These are phyloP conservation scores for Drosophila lacteicornis DNA, from an alignment of 1,140 invertebrate species.

Conservation along the genomic window DNA sequence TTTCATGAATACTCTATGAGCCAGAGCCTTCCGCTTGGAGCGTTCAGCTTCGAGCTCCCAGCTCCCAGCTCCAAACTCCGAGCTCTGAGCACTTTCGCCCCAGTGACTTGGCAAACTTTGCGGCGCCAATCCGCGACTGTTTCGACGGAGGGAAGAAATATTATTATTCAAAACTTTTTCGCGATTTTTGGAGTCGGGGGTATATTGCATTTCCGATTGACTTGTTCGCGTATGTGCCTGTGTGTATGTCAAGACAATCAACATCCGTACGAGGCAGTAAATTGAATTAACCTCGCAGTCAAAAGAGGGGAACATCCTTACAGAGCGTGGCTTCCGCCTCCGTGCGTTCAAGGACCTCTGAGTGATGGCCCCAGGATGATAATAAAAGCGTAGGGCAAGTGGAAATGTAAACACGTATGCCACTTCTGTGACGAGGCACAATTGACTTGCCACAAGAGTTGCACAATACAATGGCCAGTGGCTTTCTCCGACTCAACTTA, in stretches of 20 bases:
- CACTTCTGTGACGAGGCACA: slow-evolving; percentile 61
- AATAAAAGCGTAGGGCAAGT: slow-evolving; percentile 51
- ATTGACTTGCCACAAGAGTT: slow-evolving; percentile 42
- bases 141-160: slow-evolving; percentile 13
- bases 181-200: slow-evolving; percentile 25
- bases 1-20: slow-evolving; percentile 55
- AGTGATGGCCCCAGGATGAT: slow-evolving; percentile 40
- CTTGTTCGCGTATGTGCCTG: slow-evolving; percentile 3
- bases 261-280: slow-evolving; percentile 43
- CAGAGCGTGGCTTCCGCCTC: slow-evolving; percentile 57
- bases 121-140: slow-evolving; percentile 37
- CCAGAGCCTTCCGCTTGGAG: slow-evolving; percentile 10
- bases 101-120: slow-evolving; percentile 53
- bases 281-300: slow-evolving; percentile 62
- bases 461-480: slow-evolving; percentile 20
- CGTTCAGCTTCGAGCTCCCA: background rate
- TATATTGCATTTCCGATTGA: slow-evolving; percentile 54
- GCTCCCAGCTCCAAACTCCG: background rate
- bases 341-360: slow-evolving; percentile 25
- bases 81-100: slow-evolving; percentile 5
- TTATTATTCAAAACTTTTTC: slow-evolving; percentile 62
- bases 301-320: background rate
- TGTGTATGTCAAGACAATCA: slow-evolving; percentile 19
- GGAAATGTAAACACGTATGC: slow-evolving; percentile 63
- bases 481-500: slow-evolving; percentile 52